Conservation (phyloP, 2,888 invertebrate genomes). For the Meteorus cinctellus region DNA sequence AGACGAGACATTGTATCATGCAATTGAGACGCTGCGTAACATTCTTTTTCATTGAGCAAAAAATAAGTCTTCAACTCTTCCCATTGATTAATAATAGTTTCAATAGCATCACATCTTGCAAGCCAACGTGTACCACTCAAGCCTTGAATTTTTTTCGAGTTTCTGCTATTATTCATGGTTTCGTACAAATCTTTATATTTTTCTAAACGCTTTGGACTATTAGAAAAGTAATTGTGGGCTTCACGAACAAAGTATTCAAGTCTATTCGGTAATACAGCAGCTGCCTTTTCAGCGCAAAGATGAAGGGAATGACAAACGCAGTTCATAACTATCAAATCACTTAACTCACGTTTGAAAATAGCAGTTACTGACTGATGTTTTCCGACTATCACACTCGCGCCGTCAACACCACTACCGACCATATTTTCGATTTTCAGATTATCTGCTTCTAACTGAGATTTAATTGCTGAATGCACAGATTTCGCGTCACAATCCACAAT, state of each 20-base stretch:
- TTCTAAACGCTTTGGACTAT: conserved; percentile 47
- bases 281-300: conserved; percentile 52
- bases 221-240: conserved; percentile 54
- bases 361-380: conserved; percentile 52
- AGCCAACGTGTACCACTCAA: too few relatives aligned
- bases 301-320: conserved; percentile 49
- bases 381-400: conserved; percentile 56
- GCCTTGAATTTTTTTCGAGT: too few relatives aligned
- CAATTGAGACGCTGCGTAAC: conserved; percentile 56
- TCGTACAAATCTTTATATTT: conserved; percentile 48
- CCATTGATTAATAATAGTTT: conserved; percentile 59
- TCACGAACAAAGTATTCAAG: conserved; percentile 55
- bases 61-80: conserved; percentile 58
- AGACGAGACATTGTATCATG: conserved; percentile 51
- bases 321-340: conserved; percentile 44
- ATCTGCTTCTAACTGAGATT: conserved; percentile 50
- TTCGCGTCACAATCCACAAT: conserved; percentile 46
- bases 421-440: conserved; percentile 51
- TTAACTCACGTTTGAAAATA: conserved; percentile 48
- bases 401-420: conserved; percentile 55
- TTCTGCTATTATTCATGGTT: too few relatives aligned
- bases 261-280: conserved; percentile 45
- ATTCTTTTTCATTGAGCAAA: conserved; percentile 52
- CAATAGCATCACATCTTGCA: too few relatives aligned
- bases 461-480: conserved; percentile 32